A percentile compares a stretch with the other conserved stretches of the same genome.
These are phyloP conservation scores for Diabrotica virgifera DNA, from an alignment of 1,140 invertebrate genomes.

Conservation along the genomic window DNA sequence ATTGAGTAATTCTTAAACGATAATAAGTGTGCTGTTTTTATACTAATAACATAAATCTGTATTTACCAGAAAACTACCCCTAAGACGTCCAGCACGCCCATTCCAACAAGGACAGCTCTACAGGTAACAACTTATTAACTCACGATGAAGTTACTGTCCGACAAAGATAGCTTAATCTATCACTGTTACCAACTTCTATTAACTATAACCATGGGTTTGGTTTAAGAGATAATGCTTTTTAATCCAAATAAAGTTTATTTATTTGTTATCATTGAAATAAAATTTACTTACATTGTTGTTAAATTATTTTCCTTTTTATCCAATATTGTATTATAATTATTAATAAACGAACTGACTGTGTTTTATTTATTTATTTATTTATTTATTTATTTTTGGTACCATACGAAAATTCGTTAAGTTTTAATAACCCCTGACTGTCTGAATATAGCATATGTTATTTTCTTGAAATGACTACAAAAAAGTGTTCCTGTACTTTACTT, in stretches of 20 bases:
- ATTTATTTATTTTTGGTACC: too few relatives aligned
- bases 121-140: slow-evolving; percentile 41
- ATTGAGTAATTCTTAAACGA: too few relatives aligned
- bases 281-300: not conserved
- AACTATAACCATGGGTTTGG: not conserved
- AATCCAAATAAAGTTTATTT: not conserved
- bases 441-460: too few relatives aligned
- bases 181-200: slow-evolving; percentile 8
- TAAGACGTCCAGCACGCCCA: slow-evolving; percentile 36
- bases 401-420: too few relatives aligned
- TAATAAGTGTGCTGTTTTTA: too few relatives aligned
- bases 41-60: too few relatives aligned
- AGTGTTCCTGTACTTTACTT: too few relatives aligned
- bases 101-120: slow-evolving; percentile 42
- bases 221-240: too few relatives aligned
- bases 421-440: too few relatives aligned
- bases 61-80: slow-evolving; percentile 34
- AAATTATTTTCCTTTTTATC: not conserved
- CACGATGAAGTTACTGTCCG: not conserved
- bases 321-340: not conserved
- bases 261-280: slow-evolving; percentile 1
- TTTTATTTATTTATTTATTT: too few relatives aligned
- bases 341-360: too few relatives aligned
- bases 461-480: too few relatives aligned
- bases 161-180: slow-evolving; percentile 21